Base-by-base conservation (phyloP, 2,888 invertebrate genomes). In the Apoda limacodes region DNA sequence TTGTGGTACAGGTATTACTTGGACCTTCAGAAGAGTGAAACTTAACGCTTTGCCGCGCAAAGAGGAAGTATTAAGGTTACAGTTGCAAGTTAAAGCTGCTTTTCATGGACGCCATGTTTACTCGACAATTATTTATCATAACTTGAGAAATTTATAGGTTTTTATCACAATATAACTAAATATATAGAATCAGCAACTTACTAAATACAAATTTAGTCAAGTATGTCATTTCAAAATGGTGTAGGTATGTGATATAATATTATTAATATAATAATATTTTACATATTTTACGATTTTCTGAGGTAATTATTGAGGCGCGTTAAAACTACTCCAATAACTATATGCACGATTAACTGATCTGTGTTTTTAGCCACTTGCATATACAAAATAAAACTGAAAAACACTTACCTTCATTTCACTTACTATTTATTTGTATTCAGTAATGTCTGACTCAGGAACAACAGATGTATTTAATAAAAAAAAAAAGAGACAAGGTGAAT, bases 81-180 rank as follows among this genome's bases (percentile, higher is more conserved):
- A 22, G 15, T 29, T 29, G 29, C 29, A 29, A 22, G 15, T 29
- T 29, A 29, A 29, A 22, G 29, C 29, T 29, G 29, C 29, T 29
- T 22, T 23, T 22, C 10, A 29, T 29, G 15, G 21, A 24, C 19
- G 24, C 29, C 29, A 30, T 30, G 24, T 30, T 30, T 30, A 30
- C 29, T 24, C 23, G 29, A 30, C 2, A 24, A 24, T 19, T 19
- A 30, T 30, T 30, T 30, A 30, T 24, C 17, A 19, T 24, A 19
- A 24, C 19, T 19, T 30, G 13, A 24, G 19, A 9, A 23, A 30
- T 29, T 29, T 22, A 22, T 29, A 22, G 22, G 29, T 29, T 22
- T 22, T 22, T 29, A 29, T 22, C 29, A 29, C 22, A 6, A 22
- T 29, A 15, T 29, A 17, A 17, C 5, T 17, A 17, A 17, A 17